Evolutionary conservation across 2,113 vertebrate species (phyloP).

Genomic region (Bostrychus sinensis): DNA sequence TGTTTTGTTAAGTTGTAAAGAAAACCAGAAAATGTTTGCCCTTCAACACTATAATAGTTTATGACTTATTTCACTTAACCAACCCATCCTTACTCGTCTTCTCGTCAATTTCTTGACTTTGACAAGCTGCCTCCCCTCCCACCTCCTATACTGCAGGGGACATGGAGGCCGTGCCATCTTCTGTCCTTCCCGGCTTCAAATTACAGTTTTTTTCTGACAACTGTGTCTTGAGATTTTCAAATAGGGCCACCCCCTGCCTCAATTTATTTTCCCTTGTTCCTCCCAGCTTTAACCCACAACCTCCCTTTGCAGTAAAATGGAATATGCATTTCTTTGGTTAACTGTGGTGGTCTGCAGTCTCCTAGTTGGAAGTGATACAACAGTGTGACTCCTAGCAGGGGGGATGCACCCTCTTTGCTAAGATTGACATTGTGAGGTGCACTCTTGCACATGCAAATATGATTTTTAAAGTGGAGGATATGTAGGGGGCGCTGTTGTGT

Average conservation of each 20-base stretch:
- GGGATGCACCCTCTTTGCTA: not conserved
- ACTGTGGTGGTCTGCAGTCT: slow-evolving; percentile 16
- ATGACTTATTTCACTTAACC: not conserved
- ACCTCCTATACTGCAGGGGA: slow-evolving; percentile 13
- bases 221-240: slow-evolving; percentile 39
- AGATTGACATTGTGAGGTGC: not conserved
- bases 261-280: slow-evolving; percentile 11
- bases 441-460: slow-evolving; percentile 10
- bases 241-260: slow-evolving; percentile 22
- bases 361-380: slow-evolving; percentile 42
- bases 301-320: slow-evolving; percentile 19
- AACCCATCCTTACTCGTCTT: not conserved
- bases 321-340: slow-evolving; percentile 16
- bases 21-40: too few relatives aligned
- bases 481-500: slow-evolving; percentile 34
- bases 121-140: slow-evolving; percentile 24
- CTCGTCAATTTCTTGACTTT: slow-evolving; percentile 32
- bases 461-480: not conserved
- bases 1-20: too few relatives aligned
- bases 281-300: not conserved
- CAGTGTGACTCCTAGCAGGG: slow-evolving; percentile 2
- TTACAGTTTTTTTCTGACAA: slow-evolving; percentile 40
- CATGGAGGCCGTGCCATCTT: slow-evolving; percentile 5
- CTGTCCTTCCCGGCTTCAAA: slow-evolving; percentile 22
- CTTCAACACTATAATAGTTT: too few relatives aligned